Base-by-base conservation (phyloP, 2,888 invertebrate species). In the Ephialtes manifestator region DNA sequence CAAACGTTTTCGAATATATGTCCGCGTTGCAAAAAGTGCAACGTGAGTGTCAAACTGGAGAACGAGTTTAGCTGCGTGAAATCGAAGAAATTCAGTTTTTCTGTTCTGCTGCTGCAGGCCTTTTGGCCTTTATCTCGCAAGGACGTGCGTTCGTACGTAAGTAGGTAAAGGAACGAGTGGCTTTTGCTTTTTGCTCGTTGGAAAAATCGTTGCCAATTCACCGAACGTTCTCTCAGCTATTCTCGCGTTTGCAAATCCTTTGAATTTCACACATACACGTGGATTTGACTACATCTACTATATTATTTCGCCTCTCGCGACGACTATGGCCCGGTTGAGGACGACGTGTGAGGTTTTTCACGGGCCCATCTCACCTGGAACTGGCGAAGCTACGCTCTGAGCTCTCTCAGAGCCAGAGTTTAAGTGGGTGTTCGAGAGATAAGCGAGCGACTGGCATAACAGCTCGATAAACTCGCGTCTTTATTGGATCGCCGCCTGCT, bases 371-470 rank as follows among this genome's bases (percentile, higher is more conserved):
- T 85, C 85, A 85, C 83, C 85, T 82, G 68, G 81, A 84, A 83
- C 83, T 71, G 43, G 75, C 76, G 55, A 76, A 72, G 79, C 53
- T 60, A 51, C 76, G 53, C 65, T 48, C 65, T 55, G 18, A 28
- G 63, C 58, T 72, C 71, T 46, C 71, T 48, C 81, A 13, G 65
- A 58, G 11, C 86, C 90, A 78, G 89, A 88, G 90, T 92, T 92
- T 93, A 93, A 93, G 93, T 93, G 93, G 93, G 93, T 93, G 93
- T 93, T 91, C 92, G 88, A 83, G 91, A 92, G 93, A 93, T 93
- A 93, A 93, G 93, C 91, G 90, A 83, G 88, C 89, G 90, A 89
- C 91, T 89, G 90, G 92, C 90, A 92, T 92, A 92, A 93, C 91
- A 91, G 91, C 92, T 91, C 93, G 93, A 93, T 93, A 93, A 93